Evolutionary conservation across 2,888 invertebrate species (phyloP), one percentile per base, ranked within the genome.

Genomic region (Perizoma flavofasciatum): DNA sequence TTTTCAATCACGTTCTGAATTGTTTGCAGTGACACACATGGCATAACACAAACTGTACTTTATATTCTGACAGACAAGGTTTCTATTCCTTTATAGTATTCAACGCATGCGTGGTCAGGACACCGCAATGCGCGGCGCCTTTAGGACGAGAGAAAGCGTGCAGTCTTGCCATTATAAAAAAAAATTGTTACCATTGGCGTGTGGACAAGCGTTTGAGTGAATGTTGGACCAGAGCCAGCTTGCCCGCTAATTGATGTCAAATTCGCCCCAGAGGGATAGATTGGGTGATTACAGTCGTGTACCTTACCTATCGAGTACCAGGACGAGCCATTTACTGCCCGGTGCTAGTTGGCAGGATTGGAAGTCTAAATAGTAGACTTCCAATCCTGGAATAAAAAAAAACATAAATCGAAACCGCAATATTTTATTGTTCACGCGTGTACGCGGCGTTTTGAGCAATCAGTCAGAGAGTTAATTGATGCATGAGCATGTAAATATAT

Each of bases 91-190:
- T 67, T 57, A 67, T 77, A 77, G 69, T 64, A 58, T 65, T 58
- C 58, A 40, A 86, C 91, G 90, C 91, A 91, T 90, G 91, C 91
- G 91, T 87, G 81, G 74, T 84, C 55, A 45, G 57, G 74, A 67
- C 87, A 88, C 91, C 91, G 91, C 91, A 91, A 88, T 91, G 91
- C 91, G 91, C 90, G 91, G 89, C 91, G 91, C 88, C 91, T 80
- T 68, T 63, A 69, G 83, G 90, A 83, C 88, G 82, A 79, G 82
- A 78, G 70, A 63, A 79, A 85, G 84, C 89, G 89, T 90, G 90
- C 79, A 82, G 81, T 79, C 78, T 79, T 74, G 75, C 85, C 88
- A 87, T 89, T 85, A 89, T 73, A 79, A 76, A 81, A 79, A 80
- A 73, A 74, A 74, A 80, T 75, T 64, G 61, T 63, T 67, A 63